Percentiles rank a stretch among this genome's conserved stretches.
These are phyloP conservation scores for Lucinisca nassula DNA, from an alignment of 2,888 invertebrate species.

Conservation along the genomic window DNA sequence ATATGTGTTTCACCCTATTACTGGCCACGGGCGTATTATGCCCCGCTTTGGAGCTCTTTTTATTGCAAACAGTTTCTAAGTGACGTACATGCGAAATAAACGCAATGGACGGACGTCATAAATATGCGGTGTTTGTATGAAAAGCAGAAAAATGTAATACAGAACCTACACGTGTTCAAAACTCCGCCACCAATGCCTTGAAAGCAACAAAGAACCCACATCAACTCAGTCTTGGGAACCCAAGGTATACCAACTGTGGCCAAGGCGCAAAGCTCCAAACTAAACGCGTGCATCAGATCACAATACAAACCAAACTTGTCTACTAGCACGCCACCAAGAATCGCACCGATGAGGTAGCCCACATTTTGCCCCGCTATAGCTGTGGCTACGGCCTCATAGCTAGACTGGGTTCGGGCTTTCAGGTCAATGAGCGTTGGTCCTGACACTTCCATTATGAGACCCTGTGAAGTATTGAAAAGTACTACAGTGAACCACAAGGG, in stretches of 20 bases:
- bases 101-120: too few species aligned
- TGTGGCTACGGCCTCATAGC: conserved; percentile 75
- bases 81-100: too few species aligned
- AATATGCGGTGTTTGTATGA: too few species aligned
- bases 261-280: conserved; percentile 60
- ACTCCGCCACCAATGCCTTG: conserved; percentile 63
- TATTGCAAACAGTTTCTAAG: too few species aligned
- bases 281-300: conserved; percentile 73
- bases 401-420: conserved; percentile 59
- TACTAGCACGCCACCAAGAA: conserved; percentile 62
- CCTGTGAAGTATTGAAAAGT: conserved; percentile 38
- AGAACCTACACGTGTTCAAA: conserved; percentile 50
- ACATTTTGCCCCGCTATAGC: conserved; percentile 72
- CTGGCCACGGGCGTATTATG: too few species aligned
- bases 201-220: conserved; percentile 63
- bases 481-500: neutral
- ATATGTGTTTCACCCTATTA: too few species aligned
- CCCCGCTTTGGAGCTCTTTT: too few species aligned
- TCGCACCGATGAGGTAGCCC: conserved; percentile 67
- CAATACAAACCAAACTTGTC: conserved; percentile 67
- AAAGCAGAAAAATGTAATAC: too few species aligned
- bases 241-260: conserved; percentile 67
- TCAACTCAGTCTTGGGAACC: conserved; percentile 43
- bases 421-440: conserved; percentile 78
- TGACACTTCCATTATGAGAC: conserved; percentile 72